Evolutionary conservation across 1,140 invertebrate genomes (phyloP), one percentile per base, ranked within the genome.

Genomic region (Piezodorus guildinii): DNA sequence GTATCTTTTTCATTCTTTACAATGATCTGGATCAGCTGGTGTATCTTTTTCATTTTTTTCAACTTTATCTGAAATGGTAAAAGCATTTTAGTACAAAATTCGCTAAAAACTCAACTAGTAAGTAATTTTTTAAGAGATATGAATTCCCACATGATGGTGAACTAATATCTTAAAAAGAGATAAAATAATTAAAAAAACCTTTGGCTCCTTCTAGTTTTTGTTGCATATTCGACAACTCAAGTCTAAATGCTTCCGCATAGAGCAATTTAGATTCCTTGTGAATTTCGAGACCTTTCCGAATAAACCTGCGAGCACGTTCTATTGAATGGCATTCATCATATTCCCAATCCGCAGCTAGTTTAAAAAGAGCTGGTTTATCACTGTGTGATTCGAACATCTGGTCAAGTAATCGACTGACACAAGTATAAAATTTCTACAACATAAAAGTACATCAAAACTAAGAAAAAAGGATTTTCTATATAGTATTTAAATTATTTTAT

Each of bases 311-410:
- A 21, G 86, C 85, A 71, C 75, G 83, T n/a, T 84, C 79, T 8
- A 80, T 69, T 69, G 83, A 83, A 17, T 81, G 77, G 66, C 80
- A 82, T 66, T 85, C 83, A 72, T 87, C 81, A 67, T 82, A 80
- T 74, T 90, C 86, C 81, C 82, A 88, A 69, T 81, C 81, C n/a
- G 85, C 85, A 8, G 85, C 86, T 63, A 84, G 71, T 49, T 84
- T 77, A 85, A 86, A 90, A 62, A 87, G 77, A 69, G 85, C 82
- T 66, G 84, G 82, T 70, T 85, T 86, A 68, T 85, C 81, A 30
- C 8, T 30, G 72, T 89, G 85, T 6, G 87, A 72, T 76, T 85
- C 74, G 9, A 85, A 72, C 79, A 84, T 80, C 63, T 73, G 72
- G 0, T 73, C 75, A 62, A 81, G 76, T 60, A 82, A 73, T 23